Percentiles rank a stretch among this genome's conserved stretches.
Conservation (phyloP, 1,140 invertebrate species). For the Drosophila lacertosa region DNA sequence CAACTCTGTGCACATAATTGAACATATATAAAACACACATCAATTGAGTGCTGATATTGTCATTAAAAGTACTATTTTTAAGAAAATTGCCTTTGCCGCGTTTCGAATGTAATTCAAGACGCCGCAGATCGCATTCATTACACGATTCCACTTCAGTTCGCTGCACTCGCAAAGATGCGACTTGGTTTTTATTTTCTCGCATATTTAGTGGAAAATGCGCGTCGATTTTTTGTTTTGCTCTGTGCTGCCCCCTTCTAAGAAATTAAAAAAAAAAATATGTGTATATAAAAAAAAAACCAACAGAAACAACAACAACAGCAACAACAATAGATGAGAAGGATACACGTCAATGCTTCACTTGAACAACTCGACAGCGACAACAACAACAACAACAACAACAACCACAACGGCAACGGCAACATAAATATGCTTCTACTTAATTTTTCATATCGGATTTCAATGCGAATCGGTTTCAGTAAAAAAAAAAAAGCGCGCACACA, state of each 20-base stretch:
- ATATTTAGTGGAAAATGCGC: slow-evolving; percentile 59
- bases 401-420: slow-evolving; percentile 26
- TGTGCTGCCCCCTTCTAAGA: not conserved
- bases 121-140: slow-evolving; percentile 59
- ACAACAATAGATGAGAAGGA: slow-evolving; percentile 29
- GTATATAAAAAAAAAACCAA: not conserved
- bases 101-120: slow-evolving; percentile 59
- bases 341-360: slow-evolving; percentile 57
- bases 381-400: slow-evolving; percentile 22
- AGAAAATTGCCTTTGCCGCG: slow-evolving; percentile 42
- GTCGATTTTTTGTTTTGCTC: not conserved
- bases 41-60: slow-evolving; percentile 5
- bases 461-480: slow-evolving; percentile 53
- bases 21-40: slow-evolving; percentile 5
- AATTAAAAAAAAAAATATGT: too few species aligned
- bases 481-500: too few species aligned
- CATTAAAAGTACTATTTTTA: slow-evolving; percentile 1
- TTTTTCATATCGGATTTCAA: slow-evolving; percentile 79
- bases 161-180: slow-evolving; percentile 13
- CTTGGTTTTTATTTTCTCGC: slow-evolving; percentile 46
- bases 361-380: slow-evolving; percentile 52
- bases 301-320: slow-evolving; percentile 9
- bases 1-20: not conserved
- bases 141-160: slow-evolving; percentile 41
- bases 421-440: slow-evolving; percentile 54